Conservation (phyloP, 2,113 vertebrate species). For the Meles meles region DNA sequence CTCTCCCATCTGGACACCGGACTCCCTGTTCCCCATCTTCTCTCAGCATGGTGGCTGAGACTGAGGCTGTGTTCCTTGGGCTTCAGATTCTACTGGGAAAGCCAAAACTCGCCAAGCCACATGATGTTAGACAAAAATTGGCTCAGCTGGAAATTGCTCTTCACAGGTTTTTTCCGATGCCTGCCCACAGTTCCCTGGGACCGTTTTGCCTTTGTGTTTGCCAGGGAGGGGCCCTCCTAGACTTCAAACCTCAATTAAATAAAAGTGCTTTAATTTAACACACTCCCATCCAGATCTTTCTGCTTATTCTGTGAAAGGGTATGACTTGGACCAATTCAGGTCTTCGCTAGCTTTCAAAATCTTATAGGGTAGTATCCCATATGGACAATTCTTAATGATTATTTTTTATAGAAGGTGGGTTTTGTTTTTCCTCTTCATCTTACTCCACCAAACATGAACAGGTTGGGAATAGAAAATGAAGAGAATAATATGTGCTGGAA, state of each 20-base stretch:
- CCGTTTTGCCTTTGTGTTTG: conserved; percentile 33
- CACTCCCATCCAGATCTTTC: background rate
- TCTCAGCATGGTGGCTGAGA: background rate
- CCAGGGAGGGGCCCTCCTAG: background rate
- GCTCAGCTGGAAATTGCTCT: conserved; percentile 59
- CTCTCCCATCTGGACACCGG: background rate
- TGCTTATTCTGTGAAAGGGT: background rate
- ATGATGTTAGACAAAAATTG: conserved; percentile 50
- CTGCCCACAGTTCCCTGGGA: background rate
- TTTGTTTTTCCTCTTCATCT: background rate
- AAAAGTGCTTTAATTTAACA: conserved; percentile 36
- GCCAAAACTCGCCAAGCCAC: conserved; percentile 2
- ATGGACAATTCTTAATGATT: background rate
- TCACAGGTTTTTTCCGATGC: conserved; percentile 53
- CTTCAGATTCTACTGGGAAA: conserved; percentile 11
- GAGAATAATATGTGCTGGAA: background rate
- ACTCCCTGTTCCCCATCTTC: background rate
- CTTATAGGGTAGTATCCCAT: background rate
- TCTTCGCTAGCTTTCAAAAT: background rate
- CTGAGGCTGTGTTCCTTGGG: background rate
- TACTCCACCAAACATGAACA: background rate
- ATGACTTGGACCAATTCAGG: background rate
- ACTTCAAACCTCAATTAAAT: conserved; percentile 28
- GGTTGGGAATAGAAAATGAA: conserved; percentile 14
- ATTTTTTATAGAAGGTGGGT: background rate